phyloP scores from a whole-genome alignment of 2,888 invertebrate genomes.

The Glaucopsyche alexis region DNA sequence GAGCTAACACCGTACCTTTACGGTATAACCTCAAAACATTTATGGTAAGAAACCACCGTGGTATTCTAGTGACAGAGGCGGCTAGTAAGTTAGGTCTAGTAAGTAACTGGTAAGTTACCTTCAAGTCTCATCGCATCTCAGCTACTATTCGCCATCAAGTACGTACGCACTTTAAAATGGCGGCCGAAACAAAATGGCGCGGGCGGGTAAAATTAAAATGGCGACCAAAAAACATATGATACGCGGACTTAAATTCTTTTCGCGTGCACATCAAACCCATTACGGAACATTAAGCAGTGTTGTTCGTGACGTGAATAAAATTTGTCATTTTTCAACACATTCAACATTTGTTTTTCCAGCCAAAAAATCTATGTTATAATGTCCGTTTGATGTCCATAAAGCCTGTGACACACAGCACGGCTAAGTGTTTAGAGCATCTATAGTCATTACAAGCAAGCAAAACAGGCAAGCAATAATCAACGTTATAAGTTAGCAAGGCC shows the following conservation, averaged over 20 bases:
- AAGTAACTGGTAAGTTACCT: too few species aligned
- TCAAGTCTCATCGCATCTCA: too few species aligned
- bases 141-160: background rate
- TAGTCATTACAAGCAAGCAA: too few species aligned
- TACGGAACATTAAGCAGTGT: constrained; percentile 23
- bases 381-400: background rate
- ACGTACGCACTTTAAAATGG: background rate
- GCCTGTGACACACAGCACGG: too few species aligned
- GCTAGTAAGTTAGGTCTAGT: too few species aligned
- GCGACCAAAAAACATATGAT: constrained; percentile 19
- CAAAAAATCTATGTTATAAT: constrained; percentile 14
- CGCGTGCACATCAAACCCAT: constrained; percentile 26
- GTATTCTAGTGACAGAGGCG: too few species aligned
- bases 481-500: too few species aligned
- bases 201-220: constrained; percentile 9
- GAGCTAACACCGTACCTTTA: too few species aligned
- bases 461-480: too few species aligned
- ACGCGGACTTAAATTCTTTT: constrained; percentile 21
- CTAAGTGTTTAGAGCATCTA: too few species aligned
- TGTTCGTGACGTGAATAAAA: constrained; percentile 22
- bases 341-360: background rate
- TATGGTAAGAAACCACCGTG: too few species aligned
- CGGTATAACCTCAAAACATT: too few species aligned
- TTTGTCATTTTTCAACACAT: constrained; percentile 15
- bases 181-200: constrained; percentile 12